These are phyloP conservation scores for Streptopelia turtur DNA, from an alignment of 2,797 vertebrate species.

Conservation along the genomic window DNA sequence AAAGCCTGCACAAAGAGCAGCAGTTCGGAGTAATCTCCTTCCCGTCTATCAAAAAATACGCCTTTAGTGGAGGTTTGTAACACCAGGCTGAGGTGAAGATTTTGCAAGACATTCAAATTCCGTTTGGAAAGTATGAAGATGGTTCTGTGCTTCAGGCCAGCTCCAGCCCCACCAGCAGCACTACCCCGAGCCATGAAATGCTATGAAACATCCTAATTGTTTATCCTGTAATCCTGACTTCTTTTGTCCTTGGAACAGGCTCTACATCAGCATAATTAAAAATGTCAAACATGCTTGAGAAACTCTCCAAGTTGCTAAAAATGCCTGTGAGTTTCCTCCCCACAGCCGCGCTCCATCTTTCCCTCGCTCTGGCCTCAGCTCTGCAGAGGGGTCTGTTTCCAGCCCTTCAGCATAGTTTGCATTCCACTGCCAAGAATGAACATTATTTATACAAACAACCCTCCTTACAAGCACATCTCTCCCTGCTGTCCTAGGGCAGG, in stretches of 20 bases:
- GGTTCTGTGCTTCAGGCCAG: neutral
- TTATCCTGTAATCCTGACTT: slow-evolving; percentile 40
- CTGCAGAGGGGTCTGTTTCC: slow-evolving; percentile 53
- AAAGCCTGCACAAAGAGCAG: neutral
- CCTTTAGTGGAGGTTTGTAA: neutral
- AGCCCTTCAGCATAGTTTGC: slow-evolving; percentile 72
- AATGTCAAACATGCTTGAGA: slow-evolving; percentile 71
- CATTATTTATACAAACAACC: slow-evolving; percentile 75
- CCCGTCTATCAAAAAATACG: neutral
- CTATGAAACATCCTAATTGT: slow-evolving; percentile 28
- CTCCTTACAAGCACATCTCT: slow-evolving; percentile 56
- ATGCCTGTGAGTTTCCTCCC: slow-evolving; percentile 55
- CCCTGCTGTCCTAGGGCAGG: neutral
- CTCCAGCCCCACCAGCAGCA: slow-evolving; percentile 19
- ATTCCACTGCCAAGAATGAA: slow-evolving; percentile 74
- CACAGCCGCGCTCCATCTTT: neutral
- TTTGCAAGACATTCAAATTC: slow-evolving; percentile 58
- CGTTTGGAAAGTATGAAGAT: slow-evolving; percentile 24
- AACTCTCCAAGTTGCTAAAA: slow-evolving; percentile 70
- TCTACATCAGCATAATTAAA: slow-evolving; percentile 54
- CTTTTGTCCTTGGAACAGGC: slow-evolving; percentile 50
- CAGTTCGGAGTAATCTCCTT: neutral
- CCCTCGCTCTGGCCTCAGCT: slow-evolving; percentile 69
- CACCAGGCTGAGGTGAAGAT: neutral
- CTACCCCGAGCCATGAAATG: neutral